Evolutionary conservation across 2,113 vertebrate genomes (phyloP), one percentile per base, ranked within the genome.

Genomic region (Vulpes lagopus): DNA sequence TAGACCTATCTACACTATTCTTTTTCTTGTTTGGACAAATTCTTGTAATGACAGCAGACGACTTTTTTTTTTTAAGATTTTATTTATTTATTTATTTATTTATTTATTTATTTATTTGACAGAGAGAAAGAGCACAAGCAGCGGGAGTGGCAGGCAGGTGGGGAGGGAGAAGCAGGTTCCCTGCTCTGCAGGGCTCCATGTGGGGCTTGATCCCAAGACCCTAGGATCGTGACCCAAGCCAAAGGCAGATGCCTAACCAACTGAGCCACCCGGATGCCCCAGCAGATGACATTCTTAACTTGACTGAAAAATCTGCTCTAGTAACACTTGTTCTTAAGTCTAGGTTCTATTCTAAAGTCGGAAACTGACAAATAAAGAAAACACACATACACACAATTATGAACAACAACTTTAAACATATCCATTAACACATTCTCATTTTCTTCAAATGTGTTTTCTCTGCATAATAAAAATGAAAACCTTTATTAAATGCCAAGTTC

Each of bases 401-500:
- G 30, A 25, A 15, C 84, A 94, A n/a, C 78, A 81, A 87, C 32
- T 82, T 80, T 32, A 89, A 95, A 23, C 1, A 65, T 89, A 53
- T 12, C 23, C 71, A 57, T 35, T 78, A 93, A 78, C n/a, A 80
- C 35, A 38, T 55, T 89, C 11, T 89, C 43, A 32, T n/a, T 73
- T 35, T 43, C n/a, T 79, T 65, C 27, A 91, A 83, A 55, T n/a
- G 38, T 19, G 2, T 96, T 96, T 95, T 95, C 49, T 64, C 55
- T 67, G n/a, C 43, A 32, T 65, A 65, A 64, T 32, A 65, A 62
- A 93, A 93, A 62, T 43, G 27, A 89, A 30, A 94, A 60, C 76
- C 22, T 55, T 94, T 35, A 59, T 80, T 96, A 71, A 89, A 89
- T 86, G 30, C 43, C 27, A 71, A 60, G n/a, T 59, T 89, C 17